Evolutionary conservation across 2,113 vertebrate genomes (phyloP).

Genomic region (Calonectris borealis): DNA sequence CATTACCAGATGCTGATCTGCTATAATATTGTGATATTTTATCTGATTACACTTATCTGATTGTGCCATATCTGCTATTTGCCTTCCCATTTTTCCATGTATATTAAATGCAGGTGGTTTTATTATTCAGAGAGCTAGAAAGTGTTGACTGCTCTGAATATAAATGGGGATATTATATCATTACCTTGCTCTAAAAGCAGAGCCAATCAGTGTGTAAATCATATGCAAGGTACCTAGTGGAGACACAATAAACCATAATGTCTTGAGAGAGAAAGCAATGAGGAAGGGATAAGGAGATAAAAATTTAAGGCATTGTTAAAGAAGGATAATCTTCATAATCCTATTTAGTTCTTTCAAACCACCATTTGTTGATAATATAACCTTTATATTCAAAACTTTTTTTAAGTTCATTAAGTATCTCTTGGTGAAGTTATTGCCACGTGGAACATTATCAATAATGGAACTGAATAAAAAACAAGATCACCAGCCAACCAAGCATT

Average conservation of each 20-base stretch:
- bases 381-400: conserved; percentile 68
- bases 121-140: conserved; percentile 83
- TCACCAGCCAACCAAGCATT: not conserved
- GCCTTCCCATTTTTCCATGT: conserved; percentile 84
- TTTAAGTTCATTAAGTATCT: conserved; percentile 61
- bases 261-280: conserved; percentile 80
- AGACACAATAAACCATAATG: conserved; percentile 86
- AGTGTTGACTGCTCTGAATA: conserved; percentile 84
- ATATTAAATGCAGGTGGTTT: conserved; percentile 90
- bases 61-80: conserved; percentile 87
- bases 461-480: conserved; percentile 29
- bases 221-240: conserved; percentile 76
- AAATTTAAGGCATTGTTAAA: conserved; percentile 80
- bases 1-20: conserved; percentile 82
- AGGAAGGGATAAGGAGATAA: conserved; percentile 78
- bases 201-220: conserved; percentile 78
- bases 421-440: conserved; percentile 15
- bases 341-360: conserved; percentile 74
- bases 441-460: conserved; percentile 39
- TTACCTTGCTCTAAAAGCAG: conserved; percentile 86
- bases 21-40: conserved; percentile 89
- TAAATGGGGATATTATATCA: conserved; percentile 90
- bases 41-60: conserved; percentile 89
- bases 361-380: conserved; percentile 71
- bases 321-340: conserved; percentile 79